Conservation (phyloP, 2,113 vertebrate species). For the Lota lota region DNA sequence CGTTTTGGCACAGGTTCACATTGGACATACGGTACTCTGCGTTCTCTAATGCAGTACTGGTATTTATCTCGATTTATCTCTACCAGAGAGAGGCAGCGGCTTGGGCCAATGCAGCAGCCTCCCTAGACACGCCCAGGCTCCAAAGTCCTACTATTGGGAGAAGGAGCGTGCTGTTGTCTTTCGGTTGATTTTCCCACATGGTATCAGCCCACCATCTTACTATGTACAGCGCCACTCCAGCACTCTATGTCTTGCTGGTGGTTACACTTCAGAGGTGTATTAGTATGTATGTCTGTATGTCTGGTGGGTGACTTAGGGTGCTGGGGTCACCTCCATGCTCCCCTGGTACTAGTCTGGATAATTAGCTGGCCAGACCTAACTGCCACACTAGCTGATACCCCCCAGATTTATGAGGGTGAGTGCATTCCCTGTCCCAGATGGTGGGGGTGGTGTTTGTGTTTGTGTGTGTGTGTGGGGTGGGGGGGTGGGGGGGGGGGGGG, state of each 20-base stretch:
- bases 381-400: constrained; percentile 39
- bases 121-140: too few relatives aligned
- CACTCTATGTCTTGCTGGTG: background rate
- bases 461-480: constrained; percentile 35
- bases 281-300: constrained; percentile 10
- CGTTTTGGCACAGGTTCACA: too few relatives aligned
- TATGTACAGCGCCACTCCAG: too few relatives aligned
- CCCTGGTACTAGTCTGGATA: constrained; percentile 63
- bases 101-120: too few relatives aligned
- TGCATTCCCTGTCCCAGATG: constrained; percentile 40
- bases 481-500: constrained; percentile 15
- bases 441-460: constrained; percentile 1
- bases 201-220: too few relatives aligned
- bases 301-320: constrained; percentile 23
- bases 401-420: constrained; percentile 57
- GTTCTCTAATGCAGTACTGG: too few relatives aligned
- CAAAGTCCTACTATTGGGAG: too few relatives aligned
- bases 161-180: too few relatives aligned
- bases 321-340: constrained; percentile 56
- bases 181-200: too few relatives aligned
- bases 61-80: too few relatives aligned
- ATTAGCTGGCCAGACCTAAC: constrained; percentile 61
- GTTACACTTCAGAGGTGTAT: background rate
- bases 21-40: too few relatives aligned
- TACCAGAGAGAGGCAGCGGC: too few relatives aligned